Evolutionary conservation across 2,888 invertebrate genomes (phyloP).

Genomic region (Leptopterna dolabrata): DNA sequence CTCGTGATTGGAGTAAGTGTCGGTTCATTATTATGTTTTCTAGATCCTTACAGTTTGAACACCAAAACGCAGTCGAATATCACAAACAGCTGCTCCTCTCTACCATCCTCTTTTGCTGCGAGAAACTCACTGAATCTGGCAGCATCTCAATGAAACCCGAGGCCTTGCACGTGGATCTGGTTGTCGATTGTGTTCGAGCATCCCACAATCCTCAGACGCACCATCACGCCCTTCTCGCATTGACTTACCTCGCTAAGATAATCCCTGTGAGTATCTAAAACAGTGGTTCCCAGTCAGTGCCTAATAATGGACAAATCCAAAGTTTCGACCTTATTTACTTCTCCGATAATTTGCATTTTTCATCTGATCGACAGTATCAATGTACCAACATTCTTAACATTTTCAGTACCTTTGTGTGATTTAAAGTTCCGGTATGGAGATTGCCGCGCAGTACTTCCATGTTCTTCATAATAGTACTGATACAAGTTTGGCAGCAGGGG

Average conservation of each 20-base stretch:
- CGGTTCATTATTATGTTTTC: neutral
- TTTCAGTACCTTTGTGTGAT: no score
- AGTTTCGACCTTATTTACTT: no score
- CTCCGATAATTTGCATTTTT: no score
- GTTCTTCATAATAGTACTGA: no score
- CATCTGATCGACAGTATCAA: no score
- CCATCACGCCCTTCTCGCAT: conserved; percentile 87
- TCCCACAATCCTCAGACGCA: conserved; percentile 96
- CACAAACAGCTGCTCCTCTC: conserved; percentile 87
- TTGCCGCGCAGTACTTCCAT: no score
- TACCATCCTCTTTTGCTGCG: conserved; percentile 78
- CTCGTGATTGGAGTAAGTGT: neutral
- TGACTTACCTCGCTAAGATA: conserved; percentile 82
- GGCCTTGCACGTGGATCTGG: conserved; percentile 76
- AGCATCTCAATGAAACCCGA: conserved; percentile 63
- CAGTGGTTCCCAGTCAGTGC: no score
- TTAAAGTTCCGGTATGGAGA: no score
- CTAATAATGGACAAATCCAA: no score
- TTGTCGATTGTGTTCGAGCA: conserved; percentile 89
- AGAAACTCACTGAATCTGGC: conserved; percentile 69
- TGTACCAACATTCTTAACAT: no score
- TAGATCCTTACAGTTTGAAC: conserved; percentile 81
- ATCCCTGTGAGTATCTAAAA: conserved; percentile 71
- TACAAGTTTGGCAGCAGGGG: no score
- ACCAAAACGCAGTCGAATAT: conserved; percentile 86